Evolutionary conservation across 2,888 invertebrate species (phyloP), one percentile per base, ranked within the genome.

Genomic region (Lordiphosa andalusiaca): DNA sequence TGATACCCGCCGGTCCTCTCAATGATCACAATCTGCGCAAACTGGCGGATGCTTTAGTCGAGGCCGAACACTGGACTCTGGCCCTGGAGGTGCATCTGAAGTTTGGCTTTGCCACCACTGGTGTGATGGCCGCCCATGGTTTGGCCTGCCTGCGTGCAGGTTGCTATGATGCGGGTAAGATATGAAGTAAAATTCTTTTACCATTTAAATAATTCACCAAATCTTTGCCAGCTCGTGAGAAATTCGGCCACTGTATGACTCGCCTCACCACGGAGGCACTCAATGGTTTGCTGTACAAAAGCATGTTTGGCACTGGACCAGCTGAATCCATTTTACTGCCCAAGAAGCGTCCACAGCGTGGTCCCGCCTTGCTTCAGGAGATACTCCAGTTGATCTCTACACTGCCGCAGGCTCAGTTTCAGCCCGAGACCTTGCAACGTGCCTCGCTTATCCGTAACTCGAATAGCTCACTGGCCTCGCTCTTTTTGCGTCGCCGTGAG

Each of bases 81-180:
- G 97, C 95, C 0, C 85, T 95, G 53, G 95, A 95, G 84, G 94
- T 98, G 40, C 96, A 96, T 2, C 95, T 96, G 0, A 97, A 97
- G 90, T 94, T 94, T 59, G 96, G 96, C 0, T 90, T 96, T 13
- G 93, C 96, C 13, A 92, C 92, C 39, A 91, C 91, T 77, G 94
- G 95, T 38, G 95, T 97, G 0, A 93, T 97, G 91, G 95, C 94
- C 0, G 95, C 95, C 0, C 96, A 97, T 95, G 97, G 97, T 0
- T 93, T 96, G 84, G 93, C 95, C 10, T 95, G 94, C 67, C 90
- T 96, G 3, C 93, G 93, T 76, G 94, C 94, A 0, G 96, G 96
- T 0, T 93, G 95, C 84, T 94, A 94, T 84, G 91, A 92, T 54
- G 92, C 93, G 42, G 97, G 97, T 25, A 90, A 48, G 9, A 10